phyloP scores from a whole-genome alignment of 2,888 invertebrate genomes.

The Blastobasis adustella region DNA sequence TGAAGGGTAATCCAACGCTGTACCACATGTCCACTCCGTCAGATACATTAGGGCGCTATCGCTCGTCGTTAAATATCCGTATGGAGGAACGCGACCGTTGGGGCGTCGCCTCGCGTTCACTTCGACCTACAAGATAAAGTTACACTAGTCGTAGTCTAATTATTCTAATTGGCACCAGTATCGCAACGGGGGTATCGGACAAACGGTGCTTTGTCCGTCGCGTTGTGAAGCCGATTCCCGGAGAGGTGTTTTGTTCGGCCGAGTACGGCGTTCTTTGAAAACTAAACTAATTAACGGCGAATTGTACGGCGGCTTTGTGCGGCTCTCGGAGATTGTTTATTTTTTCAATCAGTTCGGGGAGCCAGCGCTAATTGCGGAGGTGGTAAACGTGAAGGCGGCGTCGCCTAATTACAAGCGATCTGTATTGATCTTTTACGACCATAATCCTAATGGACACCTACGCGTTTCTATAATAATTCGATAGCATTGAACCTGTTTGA shows the following conservation, averaged over 20 bases:
- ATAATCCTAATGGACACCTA: slow-evolving; percentile 13
- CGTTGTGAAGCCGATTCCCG: slow-evolving; percentile 2
- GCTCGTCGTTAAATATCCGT: no score
- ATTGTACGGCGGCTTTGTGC: slow-evolving; percentile 59
- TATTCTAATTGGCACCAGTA: no score
- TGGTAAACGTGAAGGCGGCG: slow-evolving; percentile 41
- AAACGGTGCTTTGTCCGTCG: slow-evolving; percentile 2
- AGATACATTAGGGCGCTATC: slow-evolving; percentile 12
- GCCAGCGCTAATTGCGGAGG: slow-evolving; percentile 44
- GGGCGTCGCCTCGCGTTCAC: no score
- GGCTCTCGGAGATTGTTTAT: slow-evolving; percentile 43
- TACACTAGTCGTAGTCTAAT: no score
- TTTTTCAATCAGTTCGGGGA: slow-evolving; percentile 49
- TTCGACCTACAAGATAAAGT: no score
- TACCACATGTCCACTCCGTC: slow-evolving; percentile 48
- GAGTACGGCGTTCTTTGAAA: slow-evolving; percentile 51
- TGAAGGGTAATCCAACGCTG: slow-evolving; percentile 51
- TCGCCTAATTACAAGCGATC: slow-evolving; percentile 30
- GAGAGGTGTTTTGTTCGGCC: slow-evolving; percentile 33
- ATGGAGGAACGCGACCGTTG: no score
- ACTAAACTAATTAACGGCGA: slow-evolving; percentile 55
- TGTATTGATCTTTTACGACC: slow-evolving; percentile 19
- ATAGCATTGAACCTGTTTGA: no score
- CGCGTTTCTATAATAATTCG: neutral
- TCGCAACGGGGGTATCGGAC: slow-evolving; percentile 8